A percentile compares a stretch with the other conserved stretches of the same genome.
Conservation (phyloP, 2,113 vertebrate genomes). For the Podarcis raffonei region DNA sequence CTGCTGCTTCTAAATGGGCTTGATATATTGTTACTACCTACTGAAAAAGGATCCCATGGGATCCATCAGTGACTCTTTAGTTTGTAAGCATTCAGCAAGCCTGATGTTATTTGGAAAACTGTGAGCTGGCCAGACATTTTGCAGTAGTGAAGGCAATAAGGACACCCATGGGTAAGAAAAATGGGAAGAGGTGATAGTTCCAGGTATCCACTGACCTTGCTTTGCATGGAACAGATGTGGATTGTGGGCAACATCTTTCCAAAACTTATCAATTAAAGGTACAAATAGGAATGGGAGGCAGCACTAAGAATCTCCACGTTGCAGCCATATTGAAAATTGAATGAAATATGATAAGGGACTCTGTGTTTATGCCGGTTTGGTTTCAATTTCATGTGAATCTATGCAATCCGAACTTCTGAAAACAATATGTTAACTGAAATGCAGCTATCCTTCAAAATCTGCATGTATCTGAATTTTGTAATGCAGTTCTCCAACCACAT, state of each 20-base stretch:
- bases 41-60: background rate
- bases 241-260: background rate
- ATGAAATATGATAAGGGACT: too few species aligned
- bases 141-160: background rate
- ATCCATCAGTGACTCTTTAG: background rate
- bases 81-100: background rate
- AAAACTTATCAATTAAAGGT: background rate
- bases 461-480: too few species aligned
- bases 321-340: too few species aligned
- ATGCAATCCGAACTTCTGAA: too few species aligned
- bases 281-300: too few species aligned
- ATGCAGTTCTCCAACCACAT: too few species aligned
- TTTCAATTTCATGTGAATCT: too few species aligned
- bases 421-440: too few species aligned
- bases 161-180: background rate
- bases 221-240: background rate
- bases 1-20: background rate
- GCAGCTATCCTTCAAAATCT: too few species aligned
- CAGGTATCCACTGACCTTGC: background rate
- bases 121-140: background rate
- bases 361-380: too few species aligned
- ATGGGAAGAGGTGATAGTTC: too few species aligned
- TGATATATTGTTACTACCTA: rapidly evolving
- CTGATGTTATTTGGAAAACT: background rate
- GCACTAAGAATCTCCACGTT: too few species aligned